Evolutionary conservation across 2,797 vertebrate species (phyloP).

Genomic region (Hypotaenidia philippensis): DNA sequence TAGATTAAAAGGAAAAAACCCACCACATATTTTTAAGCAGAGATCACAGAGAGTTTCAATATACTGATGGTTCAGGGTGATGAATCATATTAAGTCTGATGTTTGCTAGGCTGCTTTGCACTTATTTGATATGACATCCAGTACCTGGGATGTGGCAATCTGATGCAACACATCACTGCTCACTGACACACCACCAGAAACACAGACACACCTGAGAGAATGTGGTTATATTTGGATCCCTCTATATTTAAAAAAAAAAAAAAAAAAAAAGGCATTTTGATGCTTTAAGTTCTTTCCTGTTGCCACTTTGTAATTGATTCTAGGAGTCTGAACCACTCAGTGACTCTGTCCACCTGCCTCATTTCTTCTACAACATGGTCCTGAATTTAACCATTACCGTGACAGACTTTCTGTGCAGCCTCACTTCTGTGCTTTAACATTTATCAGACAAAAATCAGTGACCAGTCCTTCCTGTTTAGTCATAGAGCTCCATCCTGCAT

Average conservation of each 20-base stretch:
- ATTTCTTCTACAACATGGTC: background rate
- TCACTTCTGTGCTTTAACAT: background rate
- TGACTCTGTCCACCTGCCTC: background rate
- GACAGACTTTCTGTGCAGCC: background rate
- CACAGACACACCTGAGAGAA: background rate
- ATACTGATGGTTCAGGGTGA: background rate
- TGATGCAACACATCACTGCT: conserved; percentile 21
- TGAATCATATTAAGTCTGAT: conserved; percentile 27
- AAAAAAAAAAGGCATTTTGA: background rate
- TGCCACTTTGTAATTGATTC: background rate
- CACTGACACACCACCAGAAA: background rate
- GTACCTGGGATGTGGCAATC: conserved; percentile 32
- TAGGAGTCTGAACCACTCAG: background rate
- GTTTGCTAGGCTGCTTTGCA: background rate
- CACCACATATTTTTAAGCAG: conserved; percentile 1
- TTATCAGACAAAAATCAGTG: background rate
- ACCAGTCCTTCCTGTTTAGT: background rate
- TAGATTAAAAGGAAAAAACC: background rate
- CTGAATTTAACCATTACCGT: background rate
- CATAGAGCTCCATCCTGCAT: background rate
- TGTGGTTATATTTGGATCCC: background rate
- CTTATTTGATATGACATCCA: conserved; percentile 41
- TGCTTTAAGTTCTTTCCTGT: conserved; percentile 19
- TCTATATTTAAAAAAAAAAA: background rate
- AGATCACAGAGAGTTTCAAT: conserved; percentile 30